Evolutionary conservation across 2,113 vertebrate genomes (phyloP).

Genomic region (Gobius niger): DNA sequence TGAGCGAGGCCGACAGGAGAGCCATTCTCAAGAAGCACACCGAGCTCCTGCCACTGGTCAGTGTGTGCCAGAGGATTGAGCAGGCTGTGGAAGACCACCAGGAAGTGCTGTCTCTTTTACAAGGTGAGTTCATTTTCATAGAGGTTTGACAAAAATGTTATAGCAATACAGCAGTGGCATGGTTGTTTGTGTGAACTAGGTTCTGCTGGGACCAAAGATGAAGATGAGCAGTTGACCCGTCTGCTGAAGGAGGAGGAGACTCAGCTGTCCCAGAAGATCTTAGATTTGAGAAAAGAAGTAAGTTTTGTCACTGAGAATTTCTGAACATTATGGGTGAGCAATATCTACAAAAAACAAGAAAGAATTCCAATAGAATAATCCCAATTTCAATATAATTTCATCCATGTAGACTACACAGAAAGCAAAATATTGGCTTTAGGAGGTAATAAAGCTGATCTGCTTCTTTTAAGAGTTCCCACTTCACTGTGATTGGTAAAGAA

Average conservation of each 20-base stretch:
- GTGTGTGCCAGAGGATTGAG: slow-evolving; percentile 22
- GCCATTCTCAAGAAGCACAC: slow-evolving; percentile 31
- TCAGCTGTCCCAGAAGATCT: slow-evolving; percentile 71
- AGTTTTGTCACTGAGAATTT: slow-evolving; percentile 21
- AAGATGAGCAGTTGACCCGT: slow-evolving; percentile 81
- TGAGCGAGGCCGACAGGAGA: slow-evolving; percentile 63
- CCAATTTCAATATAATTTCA: too few relatives aligned
- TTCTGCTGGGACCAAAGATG: slow-evolving; percentile 70
- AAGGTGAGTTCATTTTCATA: slow-evolving; percentile 42
- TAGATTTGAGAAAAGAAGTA: slow-evolving; percentile 78
- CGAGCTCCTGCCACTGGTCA: slow-evolving; percentile 51
- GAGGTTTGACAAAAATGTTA: not conserved
- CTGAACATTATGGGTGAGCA: not conserved
- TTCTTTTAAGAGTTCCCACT: too few relatives aligned
- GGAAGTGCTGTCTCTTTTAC: slow-evolving; percentile 57
- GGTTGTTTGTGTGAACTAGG: slow-evolving; percentile 11
- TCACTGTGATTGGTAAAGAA: too few relatives aligned
- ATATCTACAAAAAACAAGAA: too few relatives aligned
- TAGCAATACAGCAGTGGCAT: not conserved
- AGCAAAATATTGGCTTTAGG: too few relatives aligned
- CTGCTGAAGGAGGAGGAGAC: slow-evolving; percentile 86
- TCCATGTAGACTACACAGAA: too few relatives aligned
- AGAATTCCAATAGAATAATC: too few relatives aligned
- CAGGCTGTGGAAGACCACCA: slow-evolving; percentile 47
- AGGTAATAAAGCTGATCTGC: too few relatives aligned